A percentile compares a stretch with the other conserved stretches of the same genome.
Conservation (phyloP, 2,113 vertebrate genomes). For the Acrocephalus kingi region DNA sequence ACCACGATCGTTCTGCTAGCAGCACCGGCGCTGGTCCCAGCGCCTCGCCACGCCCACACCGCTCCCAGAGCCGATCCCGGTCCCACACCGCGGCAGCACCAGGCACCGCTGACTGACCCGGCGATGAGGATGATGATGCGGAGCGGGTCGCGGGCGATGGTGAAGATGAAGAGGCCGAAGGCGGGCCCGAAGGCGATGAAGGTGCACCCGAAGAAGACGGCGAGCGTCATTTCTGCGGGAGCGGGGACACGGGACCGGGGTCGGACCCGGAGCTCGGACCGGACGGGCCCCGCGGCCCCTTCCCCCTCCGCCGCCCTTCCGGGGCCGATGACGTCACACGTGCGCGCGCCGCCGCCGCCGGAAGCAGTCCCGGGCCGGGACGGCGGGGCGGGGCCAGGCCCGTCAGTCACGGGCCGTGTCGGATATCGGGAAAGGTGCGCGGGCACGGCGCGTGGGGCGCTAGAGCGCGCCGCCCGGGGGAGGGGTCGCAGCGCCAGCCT, state of each 20-base stretch:
- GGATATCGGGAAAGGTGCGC: accelerated
- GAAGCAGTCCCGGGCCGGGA: neutral
- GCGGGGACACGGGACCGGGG: neutral
- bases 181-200: conserved; percentile 72
- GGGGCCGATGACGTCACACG: neutral
- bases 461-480: no score
- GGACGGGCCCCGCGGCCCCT: neutral
- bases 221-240: conserved; percentile 59
- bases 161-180: conserved; percentile 70
- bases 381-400: neutral
- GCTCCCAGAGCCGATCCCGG: neutral
- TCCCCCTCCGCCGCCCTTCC: neutral
- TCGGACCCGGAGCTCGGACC: neutral
- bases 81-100: neutral
- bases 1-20: neutral
- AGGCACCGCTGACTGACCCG: conserved; percentile 36
- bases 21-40: neutral
- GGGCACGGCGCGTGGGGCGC: no score
- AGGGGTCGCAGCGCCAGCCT: accelerated
- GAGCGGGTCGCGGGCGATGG: conserved; percentile 67
- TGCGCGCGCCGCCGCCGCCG: neutral
- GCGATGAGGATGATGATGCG: conserved; percentile 74
- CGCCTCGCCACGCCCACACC: neutral
- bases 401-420: neutral
- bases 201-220: conserved; percentile 70